Evolutionary conservation across 2,113 vertebrate genomes (phyloP), one percentile per base, ranked within the genome.

Genomic region (Poeciliopsis retropinna): DNA sequence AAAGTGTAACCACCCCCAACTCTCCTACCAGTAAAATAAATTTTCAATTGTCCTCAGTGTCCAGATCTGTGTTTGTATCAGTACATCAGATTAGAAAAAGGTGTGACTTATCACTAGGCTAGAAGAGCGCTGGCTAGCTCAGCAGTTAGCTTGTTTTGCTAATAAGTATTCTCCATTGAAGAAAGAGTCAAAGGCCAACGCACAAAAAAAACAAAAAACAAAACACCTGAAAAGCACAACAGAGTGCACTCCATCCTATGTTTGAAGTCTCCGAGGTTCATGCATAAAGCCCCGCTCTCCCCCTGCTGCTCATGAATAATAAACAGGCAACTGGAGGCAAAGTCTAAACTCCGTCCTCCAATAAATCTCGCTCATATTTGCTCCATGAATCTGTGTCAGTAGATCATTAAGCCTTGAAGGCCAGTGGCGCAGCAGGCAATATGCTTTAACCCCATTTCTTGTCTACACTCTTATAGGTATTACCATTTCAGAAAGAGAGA

Each of bases 331-430:
- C 87, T 73, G 75, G 75, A 90, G 82, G 76, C 90, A 89, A 90
- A 91, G 90, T 92, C 89, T 89, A 76, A 88, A 89, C 82, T 82
- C 78, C 28, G 5, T 80, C 67, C 82, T n/a, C 69, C 71, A 73
- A 31, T 70, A 80, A 87, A 41, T 60, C 80, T 60, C 25, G 0
- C 34, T 84, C 39, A 19, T 78, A 69, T 91, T 84, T 87, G 82
- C 76, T 79, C 67, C 57, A 1, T 1, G 69, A 76, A 87, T 87
- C 69, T 82, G 89, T 90, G 90, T 89, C 86, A 89, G 91, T 91
- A 79, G 87, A 92, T 91, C 90, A 91, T 91, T 91, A 91, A 90
- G 63, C 85, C 76, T 6, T 5, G 70, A 78, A 80, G 87, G 82
- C 80, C 73, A 41, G 13, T 1, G 2, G 31, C 64, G 71, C 2